phyloP scores from a whole-genome alignment of 1,140 invertebrate species.

The Pollicipes pollicipes region DNA sequence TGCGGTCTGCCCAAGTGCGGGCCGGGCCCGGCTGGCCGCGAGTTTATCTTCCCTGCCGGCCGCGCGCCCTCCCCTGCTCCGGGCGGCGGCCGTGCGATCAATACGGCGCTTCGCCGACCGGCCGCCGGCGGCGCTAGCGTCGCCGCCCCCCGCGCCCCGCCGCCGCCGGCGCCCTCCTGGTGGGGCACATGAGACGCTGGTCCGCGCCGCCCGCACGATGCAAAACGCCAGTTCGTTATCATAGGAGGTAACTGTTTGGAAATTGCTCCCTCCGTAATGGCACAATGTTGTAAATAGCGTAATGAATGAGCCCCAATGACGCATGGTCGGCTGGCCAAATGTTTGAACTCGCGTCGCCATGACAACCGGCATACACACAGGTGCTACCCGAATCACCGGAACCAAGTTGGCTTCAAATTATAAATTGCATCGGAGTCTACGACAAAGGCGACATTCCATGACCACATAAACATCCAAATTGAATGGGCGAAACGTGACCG shows the following conservation, averaged over 20 bases:
- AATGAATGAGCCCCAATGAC: neutral
- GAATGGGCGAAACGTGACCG: neutral
- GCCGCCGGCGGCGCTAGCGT: no score
- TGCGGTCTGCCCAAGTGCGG: no score
- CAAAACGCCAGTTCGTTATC: neutral
- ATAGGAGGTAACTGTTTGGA: neutral
- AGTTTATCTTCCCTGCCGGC: neutral
- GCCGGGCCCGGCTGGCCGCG: no score
- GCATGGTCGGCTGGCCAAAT: neutral
- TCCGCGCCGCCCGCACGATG: no score
- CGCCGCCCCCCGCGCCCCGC: no score
- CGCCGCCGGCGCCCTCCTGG: no score
- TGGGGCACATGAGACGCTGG: no score
- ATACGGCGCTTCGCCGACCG: neutral
- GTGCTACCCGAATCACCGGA: neutral
- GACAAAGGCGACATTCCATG: neutral
- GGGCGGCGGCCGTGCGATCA: neutral
- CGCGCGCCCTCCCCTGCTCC: neutral
- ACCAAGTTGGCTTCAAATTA: neutral
- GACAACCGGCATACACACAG: neutral
- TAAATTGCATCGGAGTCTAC: neutral
- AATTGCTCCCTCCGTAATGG: neutral
- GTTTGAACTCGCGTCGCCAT: neutral
- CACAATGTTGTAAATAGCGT: conserved; percentile 2
- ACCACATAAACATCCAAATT: neutral